Percentiles rank a stretch among this genome's conserved stretches.
phyloP scores from a whole-genome alignment of 2,113 vertebrate species.

The Eonycteris spelaea region DNA sequence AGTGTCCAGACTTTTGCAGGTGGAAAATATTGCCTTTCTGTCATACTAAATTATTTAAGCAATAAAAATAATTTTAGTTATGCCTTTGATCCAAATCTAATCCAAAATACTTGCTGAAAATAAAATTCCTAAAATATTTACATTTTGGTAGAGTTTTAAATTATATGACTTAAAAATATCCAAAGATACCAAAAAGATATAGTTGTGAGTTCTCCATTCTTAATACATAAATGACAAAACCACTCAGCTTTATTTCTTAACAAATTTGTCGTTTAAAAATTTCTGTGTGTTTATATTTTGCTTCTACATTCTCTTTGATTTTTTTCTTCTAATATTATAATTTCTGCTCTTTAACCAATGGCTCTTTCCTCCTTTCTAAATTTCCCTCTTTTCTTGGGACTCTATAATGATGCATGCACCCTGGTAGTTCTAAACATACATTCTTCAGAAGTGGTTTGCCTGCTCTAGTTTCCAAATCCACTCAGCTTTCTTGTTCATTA shows the following conservation, averaged over 20 bases:
- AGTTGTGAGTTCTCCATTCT: background rate
- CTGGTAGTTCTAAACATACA: background rate
- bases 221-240: background rate
- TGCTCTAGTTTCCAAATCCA: background rate
- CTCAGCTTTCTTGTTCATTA: background rate
- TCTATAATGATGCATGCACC: no score
- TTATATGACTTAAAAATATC: background rate
- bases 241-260: background rate
- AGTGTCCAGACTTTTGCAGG: background rate
- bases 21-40: background rate
- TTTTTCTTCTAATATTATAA: background rate
- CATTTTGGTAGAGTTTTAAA: slow-evolving; percentile 1
- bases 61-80: background rate
- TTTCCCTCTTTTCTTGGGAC: background rate
- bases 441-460: background rate
- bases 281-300: background rate
- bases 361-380: background rate
- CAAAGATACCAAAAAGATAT: background rate
- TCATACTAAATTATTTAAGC: background rate
- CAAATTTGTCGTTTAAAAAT: background rate
- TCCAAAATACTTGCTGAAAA: background rate
- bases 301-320: background rate
- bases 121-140: slow-evolving; percentile 8
- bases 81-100: background rate
- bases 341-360: background rate